Evolutionary conservation across 2,888 invertebrate genomes (phyloP), one percentile per base, ranked within the genome.

Genomic region (Megastigmus dorsalis): DNA sequence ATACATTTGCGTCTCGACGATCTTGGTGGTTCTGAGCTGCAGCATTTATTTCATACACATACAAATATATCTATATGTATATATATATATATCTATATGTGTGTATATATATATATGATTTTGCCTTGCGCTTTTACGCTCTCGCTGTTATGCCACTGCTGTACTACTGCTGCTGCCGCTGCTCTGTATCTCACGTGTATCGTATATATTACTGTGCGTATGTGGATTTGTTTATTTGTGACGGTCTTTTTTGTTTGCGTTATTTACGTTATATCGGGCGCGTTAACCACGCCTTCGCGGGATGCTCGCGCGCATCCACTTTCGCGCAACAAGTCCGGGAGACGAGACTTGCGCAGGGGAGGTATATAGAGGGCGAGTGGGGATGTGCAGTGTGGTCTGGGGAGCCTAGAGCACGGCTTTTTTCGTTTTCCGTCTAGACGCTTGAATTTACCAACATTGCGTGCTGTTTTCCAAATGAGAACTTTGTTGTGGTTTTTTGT

Each of bases 241-340:
- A 18, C 33, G 15, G 7, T 59, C 23, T 59, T 18, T 13, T 38
- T 9, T 33, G 15, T 2, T 43, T 4, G 4, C n/a, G 6, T 2
- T 38, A n/a, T 10, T 5, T 52, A 28, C 7, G 28, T 13, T 3
- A 1, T n/a, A n/a, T n/a, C n/a, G 26, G 3, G 28, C 78, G 80
- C 71, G 68, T 65, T 78, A 62, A 74, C 81, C 82, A 80, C 81
- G 80, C 82, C 80, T 79, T 79, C 78, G 38, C 69, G 60, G 55
- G n/a, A 76, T 79, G 80, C 80, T 79, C 79, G 78, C 82, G 84
- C 86, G 84, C 83, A 80, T 79, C 78, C 74, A 75, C 66, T 78
- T 83, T 82, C 80, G 84, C 82, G 84, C 84, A 85, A 84, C 84
- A 85, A 83, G 65, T 54, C 26, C 38, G 10, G 18, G 18, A 41